These are phyloP conservation scores for Eupithecia abbreviata DNA, from an alignment of 2,888 invertebrate species.

Conservation along the genomic window DNA sequence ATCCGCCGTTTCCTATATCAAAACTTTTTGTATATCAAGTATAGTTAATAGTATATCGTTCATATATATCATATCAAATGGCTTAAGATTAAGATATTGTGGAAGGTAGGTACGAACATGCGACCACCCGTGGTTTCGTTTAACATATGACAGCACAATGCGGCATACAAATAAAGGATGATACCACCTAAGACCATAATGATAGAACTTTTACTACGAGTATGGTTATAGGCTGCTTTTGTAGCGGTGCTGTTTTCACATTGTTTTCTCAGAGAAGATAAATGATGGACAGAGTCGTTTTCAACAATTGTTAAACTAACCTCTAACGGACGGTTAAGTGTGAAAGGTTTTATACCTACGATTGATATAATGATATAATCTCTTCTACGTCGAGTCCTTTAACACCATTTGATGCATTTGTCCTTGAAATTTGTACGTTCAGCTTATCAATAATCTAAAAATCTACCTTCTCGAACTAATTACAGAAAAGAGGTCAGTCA, in stretches of 20 bases:
- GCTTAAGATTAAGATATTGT: slow-evolving; percentile 42
- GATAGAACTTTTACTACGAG: slow-evolving; percentile 2
- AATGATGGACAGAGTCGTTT: not conserved
- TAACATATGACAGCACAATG: slow-evolving; percentile 45
- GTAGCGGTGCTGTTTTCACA: not conserved
- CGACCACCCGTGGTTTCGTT: slow-evolving; percentile 44
- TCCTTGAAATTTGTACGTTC: not conserved
- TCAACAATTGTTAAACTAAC: not conserved
- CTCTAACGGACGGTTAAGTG: not conserved
- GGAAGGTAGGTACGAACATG: slow-evolving; percentile 18
- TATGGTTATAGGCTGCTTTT: not conserved
- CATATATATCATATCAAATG: slow-evolving; percentile 16
- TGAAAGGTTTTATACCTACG: not conserved
- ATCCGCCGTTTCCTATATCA: not conserved
- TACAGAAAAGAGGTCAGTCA: slow-evolving; percentile 6
- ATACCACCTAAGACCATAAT: slow-evolving; percentile 15
- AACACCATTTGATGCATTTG: not conserved
- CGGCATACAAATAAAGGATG: slow-evolving; percentile 36
- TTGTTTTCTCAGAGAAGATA: not conserved
- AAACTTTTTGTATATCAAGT: not conserved
- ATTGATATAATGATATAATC: no score
- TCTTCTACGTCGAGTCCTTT: not conserved
- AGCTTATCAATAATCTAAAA: not conserved
- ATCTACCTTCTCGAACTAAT: not conserved
- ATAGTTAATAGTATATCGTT: no score